Evolutionary conservation across 92 coral and sea anemone genomes (phyloP), one percentile per base, ranked within the genome.

Genomic region (Zoanthus gigantus): DNA sequence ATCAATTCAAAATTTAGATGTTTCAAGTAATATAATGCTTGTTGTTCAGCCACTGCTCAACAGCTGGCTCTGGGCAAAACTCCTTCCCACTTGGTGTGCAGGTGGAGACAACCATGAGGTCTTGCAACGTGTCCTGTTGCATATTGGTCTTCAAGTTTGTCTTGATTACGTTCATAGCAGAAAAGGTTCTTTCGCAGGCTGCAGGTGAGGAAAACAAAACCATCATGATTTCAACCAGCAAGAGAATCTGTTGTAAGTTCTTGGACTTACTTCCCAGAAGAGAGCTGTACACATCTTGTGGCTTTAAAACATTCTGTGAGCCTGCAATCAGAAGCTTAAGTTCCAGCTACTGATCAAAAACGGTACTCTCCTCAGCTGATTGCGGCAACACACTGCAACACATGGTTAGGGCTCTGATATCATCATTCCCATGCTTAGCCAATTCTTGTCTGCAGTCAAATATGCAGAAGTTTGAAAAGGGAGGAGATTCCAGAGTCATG

Each of bases 21-120:
- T 28, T 23, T 23, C 23, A 53, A 23, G 45, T 23, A 37, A 56
- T 34, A 77, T 50, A 54, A 50, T 76, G 74, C 47, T 79, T 82
- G 37, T 82, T 66, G 58, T 57, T 53, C 46, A 79, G 42, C 63
- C 65, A 76, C 34, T 45, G 17, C 32, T 45, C 80, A 28, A 50
- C 34, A 45, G 63, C 80, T 23, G 63, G 44, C 16, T 76, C 57
- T 76, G 80, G 80, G 60, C 0, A 42, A 45, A 76, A 76, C 61
- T 76, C 65, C 80, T 76, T 76, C 14, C 10, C 65, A 76, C 54
- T 76, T 45, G 80, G 58, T 45, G 58, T 47, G 58, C 58, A 76
- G 34, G 80, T 76, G 34, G 80, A 76, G 30, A 76, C 80, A 76
- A 76, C 80, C 80, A 48, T 50, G 42, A 75, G 34, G 30, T 75